Evolutionary conservation across 1,140 invertebrate species (phyloP).

Genomic region (Palaemon carinicauda): DNA sequence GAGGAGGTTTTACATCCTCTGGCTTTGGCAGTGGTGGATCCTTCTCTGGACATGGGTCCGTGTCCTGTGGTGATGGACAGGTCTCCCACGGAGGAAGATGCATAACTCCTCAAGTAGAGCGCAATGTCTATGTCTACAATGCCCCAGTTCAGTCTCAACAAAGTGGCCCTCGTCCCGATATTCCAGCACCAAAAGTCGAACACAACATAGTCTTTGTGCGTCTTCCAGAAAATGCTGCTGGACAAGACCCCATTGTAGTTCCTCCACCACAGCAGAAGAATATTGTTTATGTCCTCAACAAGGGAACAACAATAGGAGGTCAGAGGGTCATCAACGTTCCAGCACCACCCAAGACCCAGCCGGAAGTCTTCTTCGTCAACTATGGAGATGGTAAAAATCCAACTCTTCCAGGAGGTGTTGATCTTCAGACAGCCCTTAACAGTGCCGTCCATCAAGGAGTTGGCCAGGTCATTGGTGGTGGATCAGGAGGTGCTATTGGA

Average conservation of each 20-base stretch:
- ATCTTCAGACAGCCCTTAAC: constrained; percentile 45
- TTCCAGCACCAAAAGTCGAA: constrained; percentile 46
- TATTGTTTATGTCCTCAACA: constrained; percentile 57
- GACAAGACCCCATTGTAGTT: constrained; percentile 50
- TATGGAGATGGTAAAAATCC: constrained; percentile 50
- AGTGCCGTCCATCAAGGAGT: constrained; percentile 20
- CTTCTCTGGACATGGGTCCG: no score
- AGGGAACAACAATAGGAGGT: constrained; percentile 19
- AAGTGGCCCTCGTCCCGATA: constrained; percentile 23
- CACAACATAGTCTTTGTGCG: constrained; percentile 53
- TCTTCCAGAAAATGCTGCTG: constrained; percentile 27
- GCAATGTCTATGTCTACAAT: constrained; percentile 48
- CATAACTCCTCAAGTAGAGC: constrained; percentile 36
- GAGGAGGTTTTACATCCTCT: background rate
- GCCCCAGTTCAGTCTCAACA: constrained; percentile 22
- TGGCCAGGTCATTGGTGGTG: background rate
- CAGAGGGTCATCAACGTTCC: constrained; percentile 54
- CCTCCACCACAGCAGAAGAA: constrained; percentile 56
- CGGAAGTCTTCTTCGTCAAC: constrained; percentile 54
- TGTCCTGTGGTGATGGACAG: no score
- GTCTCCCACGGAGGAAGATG: no score
- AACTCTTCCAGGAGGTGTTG: constrained; percentile 38
- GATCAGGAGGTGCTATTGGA: background rate
- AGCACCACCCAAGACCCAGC: constrained; percentile 16
- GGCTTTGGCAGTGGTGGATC: constrained; percentile 16